Conservation (phyloP, 1,140 invertebrate species). For the Procambarus clarkii region DNA sequence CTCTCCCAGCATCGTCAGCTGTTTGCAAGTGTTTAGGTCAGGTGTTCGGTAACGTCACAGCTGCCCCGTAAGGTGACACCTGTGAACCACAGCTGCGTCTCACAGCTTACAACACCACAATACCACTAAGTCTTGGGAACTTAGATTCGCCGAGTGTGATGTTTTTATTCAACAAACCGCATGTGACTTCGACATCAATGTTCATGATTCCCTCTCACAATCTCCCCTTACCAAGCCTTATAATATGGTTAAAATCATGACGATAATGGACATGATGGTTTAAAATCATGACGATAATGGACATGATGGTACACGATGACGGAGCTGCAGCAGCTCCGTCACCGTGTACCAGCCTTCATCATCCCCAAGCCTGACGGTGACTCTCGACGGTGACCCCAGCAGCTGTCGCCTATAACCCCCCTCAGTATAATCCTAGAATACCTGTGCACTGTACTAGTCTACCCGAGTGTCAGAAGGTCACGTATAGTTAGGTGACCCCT, state of each 20-base stretch:
- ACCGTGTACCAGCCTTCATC: too few species aligned
- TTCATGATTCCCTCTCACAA: background rate
- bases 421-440: background rate
- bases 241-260: too few species aligned
- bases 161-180: background rate
- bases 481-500: conserved; percentile 39
- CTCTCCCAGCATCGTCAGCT: background rate
- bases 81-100: background rate
- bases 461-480: conserved; percentile 28
- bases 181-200: background rate
- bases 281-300: too few species aligned
- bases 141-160: background rate
- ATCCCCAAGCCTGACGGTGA: too few species aligned
- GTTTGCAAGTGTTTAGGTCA: conserved; percentile 7
- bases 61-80: background rate
- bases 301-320: too few species aligned
- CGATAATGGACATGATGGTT: too few species aligned
- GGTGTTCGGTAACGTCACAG: conserved; percentile 28
- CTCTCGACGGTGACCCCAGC: too few species aligned
- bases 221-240: too few species aligned
- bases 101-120: background rate
- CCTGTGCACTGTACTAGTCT: conserved; percentile 54
- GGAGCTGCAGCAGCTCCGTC: too few species aligned
- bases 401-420: too few species aligned
- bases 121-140: background rate